These are phyloP conservation scores for Sciurus vulgaris DNA, from an alignment of 2,797 vertebrate genomes.

Conservation along the genomic window DNA sequence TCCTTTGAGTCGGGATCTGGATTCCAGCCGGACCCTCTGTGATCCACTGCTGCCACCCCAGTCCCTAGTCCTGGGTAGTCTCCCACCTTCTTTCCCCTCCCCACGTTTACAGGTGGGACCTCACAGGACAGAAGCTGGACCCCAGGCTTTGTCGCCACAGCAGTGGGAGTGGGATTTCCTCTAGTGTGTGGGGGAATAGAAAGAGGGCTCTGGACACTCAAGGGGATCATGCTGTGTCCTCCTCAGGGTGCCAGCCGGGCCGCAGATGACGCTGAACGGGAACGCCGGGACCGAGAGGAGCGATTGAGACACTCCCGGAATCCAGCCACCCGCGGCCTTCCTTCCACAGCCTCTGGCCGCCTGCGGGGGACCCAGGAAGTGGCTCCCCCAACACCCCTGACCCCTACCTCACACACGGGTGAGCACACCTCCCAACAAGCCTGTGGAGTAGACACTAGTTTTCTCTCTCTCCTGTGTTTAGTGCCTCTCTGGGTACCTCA, in stretches of 20 bases:
- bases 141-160: no score
- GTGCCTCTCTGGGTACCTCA: background rate
- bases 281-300: constrained; percentile 95
- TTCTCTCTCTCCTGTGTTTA: background rate
- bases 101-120: no score
- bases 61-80: no score
- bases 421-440: constrained; percentile 11
- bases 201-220: no score
- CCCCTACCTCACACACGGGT: constrained; percentile 96
- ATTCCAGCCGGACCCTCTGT: background rate
- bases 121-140: no score
- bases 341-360: constrained; percentile 94
- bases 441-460: no score
- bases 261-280: constrained; percentile 94
- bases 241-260: constrained; percentile 95
- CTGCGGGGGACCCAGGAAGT: constrained; percentile 93
- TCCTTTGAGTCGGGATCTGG: fast-evolving
- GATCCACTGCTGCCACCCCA: fast-evolving
- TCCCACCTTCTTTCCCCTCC: background rate
- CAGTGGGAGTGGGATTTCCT: background rate
- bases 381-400: constrained; percentile 93
- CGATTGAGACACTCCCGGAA: constrained; percentile 94
- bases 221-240: fast-evolving
- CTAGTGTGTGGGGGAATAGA: no score
- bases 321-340: constrained; percentile 92